A percentile compares a stretch with the other conserved stretches of the same genome.
phyloP scores from a whole-genome alignment of 2,888 invertebrate genomes.

The Synergus japonicus region DNA sequence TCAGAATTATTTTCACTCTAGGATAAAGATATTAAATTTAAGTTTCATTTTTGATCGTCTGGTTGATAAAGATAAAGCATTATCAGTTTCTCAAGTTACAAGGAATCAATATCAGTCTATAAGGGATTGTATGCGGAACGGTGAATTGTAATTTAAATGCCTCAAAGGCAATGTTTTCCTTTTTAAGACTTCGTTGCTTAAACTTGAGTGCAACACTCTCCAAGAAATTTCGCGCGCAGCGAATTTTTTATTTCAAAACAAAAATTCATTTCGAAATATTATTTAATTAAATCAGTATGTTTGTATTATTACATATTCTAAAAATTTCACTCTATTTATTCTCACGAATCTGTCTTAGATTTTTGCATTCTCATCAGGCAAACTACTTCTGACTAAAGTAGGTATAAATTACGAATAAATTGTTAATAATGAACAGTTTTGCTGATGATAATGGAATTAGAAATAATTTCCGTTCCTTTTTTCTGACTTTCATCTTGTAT shows the following conservation, averaged over 20 bases:
- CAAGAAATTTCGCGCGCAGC: conserved; percentile 27
- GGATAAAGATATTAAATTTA: too few relatives aligned
- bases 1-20: too few relatives aligned
- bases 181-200: conserved; percentile 32
- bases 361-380: not conserved
- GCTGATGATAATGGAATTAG: not conserved
- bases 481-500: conserved; percentile 7
- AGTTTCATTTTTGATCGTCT: too few relatives aligned
- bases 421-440: not conserved
- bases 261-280: not conserved
- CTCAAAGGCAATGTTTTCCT: conserved; percentile 28
- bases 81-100: not conserved
- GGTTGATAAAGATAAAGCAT: not conserved
- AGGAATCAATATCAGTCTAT: not conserved
- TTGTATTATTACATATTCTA: too few relatives aligned
- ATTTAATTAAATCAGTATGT: not conserved
- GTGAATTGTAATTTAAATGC: conserved; percentile 36
- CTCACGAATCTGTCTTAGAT: too few relatives aligned
- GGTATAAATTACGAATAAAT: not conserved
- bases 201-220: conserved; percentile 3
- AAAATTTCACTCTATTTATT: too few relatives aligned
- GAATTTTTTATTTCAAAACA: conserved; percentile 28
- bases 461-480: conserved; percentile 13
- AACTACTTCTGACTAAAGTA: not conserved
- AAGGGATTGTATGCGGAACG: not conserved